These are phyloP conservation scores for Delphinapterus leucas DNA, from an alignment of 2,113 vertebrate species.

Conservation along the genomic window DNA sequence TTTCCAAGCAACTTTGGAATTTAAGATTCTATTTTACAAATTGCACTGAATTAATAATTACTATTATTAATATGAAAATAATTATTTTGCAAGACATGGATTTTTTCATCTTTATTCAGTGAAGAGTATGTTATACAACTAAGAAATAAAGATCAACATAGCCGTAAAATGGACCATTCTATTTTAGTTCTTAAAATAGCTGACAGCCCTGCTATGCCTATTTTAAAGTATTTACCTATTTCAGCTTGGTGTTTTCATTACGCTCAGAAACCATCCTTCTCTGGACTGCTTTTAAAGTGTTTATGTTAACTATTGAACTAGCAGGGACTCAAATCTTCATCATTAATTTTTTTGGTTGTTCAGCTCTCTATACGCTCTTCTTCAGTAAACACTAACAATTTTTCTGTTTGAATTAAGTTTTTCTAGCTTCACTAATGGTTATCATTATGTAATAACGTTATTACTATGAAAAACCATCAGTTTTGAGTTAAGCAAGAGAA, in stretches of 20 bases:
- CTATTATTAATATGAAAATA: neutral
- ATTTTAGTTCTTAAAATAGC: neutral
- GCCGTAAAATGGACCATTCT: neutral
- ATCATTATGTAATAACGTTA: neutral
- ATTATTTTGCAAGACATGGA: neutral
- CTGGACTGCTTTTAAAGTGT: neutral
- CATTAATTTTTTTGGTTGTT: neutral
- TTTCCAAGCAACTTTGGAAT: neutral
- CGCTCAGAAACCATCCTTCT: neutral
- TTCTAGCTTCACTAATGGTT: neutral
- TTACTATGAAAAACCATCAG: neutral
- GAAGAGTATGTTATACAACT: neutral
- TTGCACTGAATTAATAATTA: neutral
- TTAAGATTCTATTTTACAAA: neutral
- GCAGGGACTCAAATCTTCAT: neutral
- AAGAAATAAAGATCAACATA: neutral
- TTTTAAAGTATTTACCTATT: neutral
- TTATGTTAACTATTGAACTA: neutral
- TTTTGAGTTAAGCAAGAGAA: neutral
- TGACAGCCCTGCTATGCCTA: neutral
- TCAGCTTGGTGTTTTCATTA: neutral
- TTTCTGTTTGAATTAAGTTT: neutral
- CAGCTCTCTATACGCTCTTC: neutral
- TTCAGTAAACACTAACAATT: neutral
- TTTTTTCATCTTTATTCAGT: neutral